Conservation (phyloP, 2,113 vertebrate genomes). For the Spea bombifrons region DNA sequence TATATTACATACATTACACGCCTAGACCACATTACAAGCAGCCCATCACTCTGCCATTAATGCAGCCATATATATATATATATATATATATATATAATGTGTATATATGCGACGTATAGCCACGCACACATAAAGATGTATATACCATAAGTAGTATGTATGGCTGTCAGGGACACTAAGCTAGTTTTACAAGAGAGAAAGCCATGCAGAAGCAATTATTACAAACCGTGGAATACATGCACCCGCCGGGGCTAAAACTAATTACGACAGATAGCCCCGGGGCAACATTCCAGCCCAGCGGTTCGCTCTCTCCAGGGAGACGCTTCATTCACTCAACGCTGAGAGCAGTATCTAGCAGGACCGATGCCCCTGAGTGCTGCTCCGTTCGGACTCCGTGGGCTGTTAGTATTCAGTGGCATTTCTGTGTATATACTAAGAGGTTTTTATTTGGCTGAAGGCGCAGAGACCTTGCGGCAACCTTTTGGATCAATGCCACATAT, state of each 20-base stretch:
- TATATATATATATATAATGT: no score
- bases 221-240: fast-evolving
- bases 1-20: no score
- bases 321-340: neutral
- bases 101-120: no score
- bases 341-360: neutral
- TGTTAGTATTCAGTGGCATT: neutral
- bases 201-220: neutral
- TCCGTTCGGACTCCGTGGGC: neutral
- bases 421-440: neutral
- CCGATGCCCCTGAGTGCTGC: fast-evolving
- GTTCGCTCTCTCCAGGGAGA: neutral
- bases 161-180: neutral
- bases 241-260: neutral
- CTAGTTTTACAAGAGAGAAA: neutral
- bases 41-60: no score
- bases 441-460: no score
- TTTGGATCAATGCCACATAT: no score
- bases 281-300: constrained; percentile 21
- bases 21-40: no score
- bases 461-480: no score
- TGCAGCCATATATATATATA: no score
- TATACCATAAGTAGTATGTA: no score
- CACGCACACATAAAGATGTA: no score
- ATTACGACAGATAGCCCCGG: fast-evolving